phyloP scores from a whole-genome alignment of 2,888 invertebrate species.

The Agrochola circellaris region DNA sequence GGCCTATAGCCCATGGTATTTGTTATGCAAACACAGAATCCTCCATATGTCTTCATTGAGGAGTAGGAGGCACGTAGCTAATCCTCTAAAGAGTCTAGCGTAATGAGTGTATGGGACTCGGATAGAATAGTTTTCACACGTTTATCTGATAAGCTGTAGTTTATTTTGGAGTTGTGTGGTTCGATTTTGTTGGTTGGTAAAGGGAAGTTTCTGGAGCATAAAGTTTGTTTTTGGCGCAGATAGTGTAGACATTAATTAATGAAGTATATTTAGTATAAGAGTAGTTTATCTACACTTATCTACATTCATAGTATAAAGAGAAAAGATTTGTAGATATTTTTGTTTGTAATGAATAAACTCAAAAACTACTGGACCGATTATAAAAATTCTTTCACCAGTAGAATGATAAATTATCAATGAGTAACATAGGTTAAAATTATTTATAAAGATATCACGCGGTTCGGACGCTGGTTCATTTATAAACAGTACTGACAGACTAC shows the following conservation, averaged over 20 bases:
- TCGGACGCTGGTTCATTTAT: neutral
- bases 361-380: too few species aligned
- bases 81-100: slow-evolving; percentile 65
- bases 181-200: neutral
- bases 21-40: slow-evolving; percentile 81
- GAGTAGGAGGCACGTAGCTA: slow-evolving; percentile 71
- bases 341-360: too few species aligned
- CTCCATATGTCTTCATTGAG: slow-evolving; percentile 81
- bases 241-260: neutral
- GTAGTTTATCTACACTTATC: neutral
- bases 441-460: too few species aligned
- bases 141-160: slow-evolving; percentile 27
- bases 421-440: too few species aligned
- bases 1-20: slow-evolving; percentile 75
- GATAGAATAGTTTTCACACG: slow-evolving; percentile 46
- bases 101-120: slow-evolving; percentile 61
- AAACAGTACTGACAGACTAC: neutral
- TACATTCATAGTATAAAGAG: too few species aligned
- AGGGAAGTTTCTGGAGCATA: neutral
- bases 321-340: too few species aligned
- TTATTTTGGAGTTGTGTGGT: slow-evolving; percentile 11
- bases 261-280: neutral
- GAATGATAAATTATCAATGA: too few species aligned
- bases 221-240: neutral
- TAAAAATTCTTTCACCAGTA: too few species aligned